Base-by-base conservation (phyloP, 2,797 vertebrate species). In the Loriculus beryllinus region DNA sequence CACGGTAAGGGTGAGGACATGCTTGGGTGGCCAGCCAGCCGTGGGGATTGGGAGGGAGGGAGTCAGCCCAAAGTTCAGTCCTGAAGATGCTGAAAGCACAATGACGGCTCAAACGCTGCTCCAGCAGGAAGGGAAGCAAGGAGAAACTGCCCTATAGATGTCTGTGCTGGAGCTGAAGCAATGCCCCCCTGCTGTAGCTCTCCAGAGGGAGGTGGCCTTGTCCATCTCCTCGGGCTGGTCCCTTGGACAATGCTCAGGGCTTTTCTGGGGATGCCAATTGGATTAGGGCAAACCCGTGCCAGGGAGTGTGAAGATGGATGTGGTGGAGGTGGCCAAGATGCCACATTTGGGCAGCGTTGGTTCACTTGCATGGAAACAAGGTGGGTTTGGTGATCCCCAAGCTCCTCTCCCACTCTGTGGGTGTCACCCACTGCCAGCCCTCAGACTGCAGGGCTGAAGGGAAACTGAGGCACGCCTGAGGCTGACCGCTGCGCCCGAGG, bases 81-180 rank as follows among this genome's bases (percentile, higher is more conserved):
- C 62, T 0, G 3, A 54, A 49, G 67, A 39, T 29, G 62, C 51
- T 20, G 63, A 60, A 62, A 59, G 26, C 62, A 60, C 4, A 2
- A 5, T 0, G 0, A 37, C 2, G 0, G 2, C 23, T 60, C 33
- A 14, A 42, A 35, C 6, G 7, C 39, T 0, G 0, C 40, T 60
- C n/a, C 37, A 45, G 37, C 3, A 2, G 57, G 40, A 39, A 64
- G 20, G n/a, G 39, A 69, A 14, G 23, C 23, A 3, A 2, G 10
- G 13, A 48, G 75, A 33, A 0, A 0, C 26, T 62, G 65, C 59
- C 42, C 70, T 54, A 29, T 16, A 60, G 71, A 25, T 12, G 10
- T 9, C 67, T 21, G 9, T 0, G 1, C 23, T 28, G 28, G 25
- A n/a, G 64, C 28, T 45, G 37, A 40, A 82, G 33, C 0, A 0